Base-by-base conservation (phyloP, 2,113 vertebrate species). In the Cochlearius cochlearius region DNA sequence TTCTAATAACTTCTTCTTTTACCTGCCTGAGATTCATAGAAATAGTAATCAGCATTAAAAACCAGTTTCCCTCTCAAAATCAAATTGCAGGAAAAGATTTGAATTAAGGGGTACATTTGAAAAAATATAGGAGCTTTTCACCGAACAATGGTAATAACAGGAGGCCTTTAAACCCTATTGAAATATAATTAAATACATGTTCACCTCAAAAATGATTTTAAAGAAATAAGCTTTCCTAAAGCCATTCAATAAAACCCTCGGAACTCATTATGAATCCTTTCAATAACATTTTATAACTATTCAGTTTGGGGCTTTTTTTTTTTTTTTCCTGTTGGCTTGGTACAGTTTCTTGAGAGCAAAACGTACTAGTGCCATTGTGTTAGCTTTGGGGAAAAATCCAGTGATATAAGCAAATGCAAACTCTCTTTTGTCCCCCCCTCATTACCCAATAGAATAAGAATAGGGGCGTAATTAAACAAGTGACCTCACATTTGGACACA, bases 241-340 rank as follows among this genome's bases (percentile, higher is more conserved):
- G 53, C 58, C 68, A 74, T 94, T 97, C 55, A 82, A 3, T 90
- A 73, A 95, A 68, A 21, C 76, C 79, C 64, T 94, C 79, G 75
- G 76, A 97, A 93, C 72, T 55, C 52, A 77, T 94, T 95, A 96
- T 72, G 20, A 92, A 68, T 67, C 75, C 41, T 92, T 98, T 97
- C 83, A 94, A 88, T 83, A 97, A 96, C 72, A 86, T 95, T 97
- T 97, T 97, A 89, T 12, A 95, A 52, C 34, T 75, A 80, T 91
- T 96, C 72, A 64, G 17, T 47, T 92, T 49, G 17, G 22, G 15
- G 30, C 4, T 29, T 55, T 36, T 9, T 76, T 21, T 34, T 91
- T 58, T 92, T 72, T 92, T 94, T 93, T 80, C 52, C 87, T 94
- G 52, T 84, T 93, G 90, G 52, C 62, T 95, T 71, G 16, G 85